Base-by-base conservation (phyloP, 2,113 vertebrate species). In the Phaethornis superciliosus region DNA sequence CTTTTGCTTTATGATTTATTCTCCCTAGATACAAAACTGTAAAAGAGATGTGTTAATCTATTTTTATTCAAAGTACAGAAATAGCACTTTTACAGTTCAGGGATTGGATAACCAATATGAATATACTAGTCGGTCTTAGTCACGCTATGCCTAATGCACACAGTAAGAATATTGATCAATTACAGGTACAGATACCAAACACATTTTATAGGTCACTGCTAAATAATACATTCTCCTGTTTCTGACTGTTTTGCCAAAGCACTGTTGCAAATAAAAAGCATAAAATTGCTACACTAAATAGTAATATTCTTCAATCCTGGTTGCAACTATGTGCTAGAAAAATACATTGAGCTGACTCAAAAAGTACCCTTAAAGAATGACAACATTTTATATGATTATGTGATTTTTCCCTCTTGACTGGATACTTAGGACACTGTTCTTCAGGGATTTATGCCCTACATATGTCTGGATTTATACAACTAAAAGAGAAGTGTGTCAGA, bases 51-150 rank as follows among this genome's bases (percentile, higher is more conserved):
- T 95, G 89, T 95, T 96, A 72, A 93, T 97, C 88, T 97, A 79
- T 97, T 97, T 97, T 97, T 94, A 95, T 89, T 96, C 85, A 90
- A 95, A 95, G 63, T 95, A 96, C 90, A 96, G 92, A 97, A 97
- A 95, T 95, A 96, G 47, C 67, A 96, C 88, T 93, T 52, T 81
- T 96, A 91, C 81, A 95, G 49, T 96, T 82, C 82, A 97, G 63
- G 88, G 63, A 93, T 22, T 93, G 93, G 90, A 95, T 95, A 97
- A 95, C 82, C 77, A 94, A 28, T 93, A 62, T 92, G 88, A 95
- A 90, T 80, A 77, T 59, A 92, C 68, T 78, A 46, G 67, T 96
- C 11, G 32, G 75, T 81, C 60, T 89, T 77, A 85, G 68, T 86
- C 52, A 30, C 88, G 71, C 47, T 67, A 10, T 97, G 95, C 82